A percentile compares a stretch with the other conserved stretches of the same genome.
These are phyloP conservation scores for Takifugu rubripes DNA, from an alignment of 2,797 vertebrate genomes.

Conservation along the genomic window DNA sequence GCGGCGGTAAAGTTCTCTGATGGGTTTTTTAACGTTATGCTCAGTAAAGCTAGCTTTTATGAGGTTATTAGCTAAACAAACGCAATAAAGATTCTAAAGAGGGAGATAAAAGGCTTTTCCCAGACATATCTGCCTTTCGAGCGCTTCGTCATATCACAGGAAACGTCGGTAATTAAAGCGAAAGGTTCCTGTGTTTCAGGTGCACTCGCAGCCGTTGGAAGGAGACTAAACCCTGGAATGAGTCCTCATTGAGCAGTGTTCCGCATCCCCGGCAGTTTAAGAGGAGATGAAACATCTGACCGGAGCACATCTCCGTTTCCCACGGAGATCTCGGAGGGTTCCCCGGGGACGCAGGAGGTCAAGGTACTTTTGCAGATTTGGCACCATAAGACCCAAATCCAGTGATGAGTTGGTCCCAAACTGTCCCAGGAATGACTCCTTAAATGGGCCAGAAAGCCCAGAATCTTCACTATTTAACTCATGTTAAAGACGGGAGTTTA, in stretches of 20 bases:
- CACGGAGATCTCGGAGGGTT: constrained; percentile 13
- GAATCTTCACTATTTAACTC: not conserved
- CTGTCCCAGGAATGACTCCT: too few relatives aligned
- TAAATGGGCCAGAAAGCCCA: not conserved
- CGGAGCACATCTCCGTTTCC: constrained; percentile 41
- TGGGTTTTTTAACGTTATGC: not conserved
- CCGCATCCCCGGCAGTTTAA: constrained; percentile 54
- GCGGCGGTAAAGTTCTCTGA: constrained; percentile 46
- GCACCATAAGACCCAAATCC: constrained; percentile 7
- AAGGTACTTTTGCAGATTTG: constrained; percentile 51
- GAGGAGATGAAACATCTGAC: constrained; percentile 61
- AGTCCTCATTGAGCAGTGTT: constrained; percentile 30
- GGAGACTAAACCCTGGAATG: constrained; percentile 30
- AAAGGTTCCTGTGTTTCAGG: constrained; percentile 43
- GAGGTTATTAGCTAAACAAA: constrained; percentile 17
- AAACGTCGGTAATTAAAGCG: constrained; percentile 1
- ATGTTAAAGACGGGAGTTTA: too few relatives aligned
- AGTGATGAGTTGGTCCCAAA: not conserved
- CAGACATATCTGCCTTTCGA: not conserved
- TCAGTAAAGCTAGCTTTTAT: constrained; percentile 1
- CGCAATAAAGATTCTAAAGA: constrained; percentile 30
- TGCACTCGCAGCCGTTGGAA: constrained; percentile 30
- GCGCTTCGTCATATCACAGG: too few relatives aligned
- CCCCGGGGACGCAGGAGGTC: constrained; percentile 51
- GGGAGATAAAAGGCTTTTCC: constrained; percentile 16